Percentiles rank a stretch among this genome's conserved stretches.
phyloP scores from a whole-genome alignment of 2,113 vertebrate genomes.

The Mesocricetus auratus region DNA sequence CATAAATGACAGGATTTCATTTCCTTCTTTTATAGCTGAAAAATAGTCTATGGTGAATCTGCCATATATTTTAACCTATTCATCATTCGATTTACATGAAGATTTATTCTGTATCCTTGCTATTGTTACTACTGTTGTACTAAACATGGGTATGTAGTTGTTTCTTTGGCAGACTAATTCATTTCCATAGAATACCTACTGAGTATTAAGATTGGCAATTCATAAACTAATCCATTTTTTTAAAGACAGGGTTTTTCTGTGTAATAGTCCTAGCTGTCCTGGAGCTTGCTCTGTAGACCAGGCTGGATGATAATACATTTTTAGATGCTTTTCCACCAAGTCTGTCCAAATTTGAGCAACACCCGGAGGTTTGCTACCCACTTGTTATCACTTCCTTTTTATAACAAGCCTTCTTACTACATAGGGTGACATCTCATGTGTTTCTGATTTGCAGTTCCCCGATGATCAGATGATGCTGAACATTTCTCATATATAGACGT shows the following conservation, averaged over 20 bases:
- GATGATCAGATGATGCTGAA: neutral
- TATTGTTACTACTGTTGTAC: neutral
- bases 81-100: neutral
- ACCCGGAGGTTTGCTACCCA: too few species aligned
- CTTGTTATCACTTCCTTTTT: neutral
- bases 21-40: neutral
- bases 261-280: too few species aligned
- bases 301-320: neutral
- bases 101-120: neutral
- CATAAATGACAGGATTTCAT: neutral
- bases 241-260: too few species aligned
- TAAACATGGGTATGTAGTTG: neutral
- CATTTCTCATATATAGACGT: neutral
- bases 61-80: neutral
- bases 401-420: neutral
- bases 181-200: neutral
- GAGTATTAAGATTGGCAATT: neutral
- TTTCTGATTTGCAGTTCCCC: neutral
- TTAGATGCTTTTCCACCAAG: neutral
- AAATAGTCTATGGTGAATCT: neutral
- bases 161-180: neutral
- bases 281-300: too few species aligned
- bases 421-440: neutral
- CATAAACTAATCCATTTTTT: neutral
- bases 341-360: neutral